Evolutionary conservation across 2,797 vertebrate genomes (phyloP), one percentile per base, ranked within the genome.

Genomic region (Petrocephalus schoutedeni): DNA sequence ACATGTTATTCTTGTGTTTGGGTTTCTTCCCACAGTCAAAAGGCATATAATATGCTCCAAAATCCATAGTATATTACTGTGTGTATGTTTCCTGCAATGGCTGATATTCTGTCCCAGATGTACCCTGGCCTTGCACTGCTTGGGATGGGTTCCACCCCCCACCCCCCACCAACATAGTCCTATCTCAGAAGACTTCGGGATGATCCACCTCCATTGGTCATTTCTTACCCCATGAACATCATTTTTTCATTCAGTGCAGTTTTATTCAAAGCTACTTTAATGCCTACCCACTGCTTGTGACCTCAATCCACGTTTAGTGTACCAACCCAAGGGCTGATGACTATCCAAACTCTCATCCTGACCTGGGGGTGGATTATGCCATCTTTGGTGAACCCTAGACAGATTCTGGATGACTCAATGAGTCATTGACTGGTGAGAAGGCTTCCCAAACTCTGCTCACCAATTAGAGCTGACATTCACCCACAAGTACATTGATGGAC

Each of bases 391-490:
- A 77, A 56, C 53, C 67, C 1, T 12, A 41, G 51, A 51, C 51
- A 45, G 83, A 86, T 64, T 51, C 54, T 71, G 67, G 12, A 36
- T 36, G 16, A 41, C 16, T 80, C 14, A 58, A 9, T 51, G 45
- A 74, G 59, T 85, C 28, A 53, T n/a, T 82, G 89, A 89, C 54
- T 51, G 59, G 41, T 80, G 77, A 71, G 53, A 84, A 36, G 36
- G 54, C 45, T 77, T 6, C 45, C 56, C 32, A 45, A 88, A 53
- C 56, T 45, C 6, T 9, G 4, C 64, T 64, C 23, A 1, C 85
- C 86, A 89, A 87, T 90, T 89, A 87, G 77, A 86, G 1, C 19
- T 89, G 87, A 80, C 41, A 89, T 87, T 91, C 89, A 86, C 28
- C 71, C 21, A 80, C 41, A 23, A 36, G 14, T 3, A 51, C 9